A percentile compares a stretch with the other conserved stretches of the same genome.
Conservation (phyloP, 2,888 invertebrate species). For the Meteorus cinctellus region DNA sequence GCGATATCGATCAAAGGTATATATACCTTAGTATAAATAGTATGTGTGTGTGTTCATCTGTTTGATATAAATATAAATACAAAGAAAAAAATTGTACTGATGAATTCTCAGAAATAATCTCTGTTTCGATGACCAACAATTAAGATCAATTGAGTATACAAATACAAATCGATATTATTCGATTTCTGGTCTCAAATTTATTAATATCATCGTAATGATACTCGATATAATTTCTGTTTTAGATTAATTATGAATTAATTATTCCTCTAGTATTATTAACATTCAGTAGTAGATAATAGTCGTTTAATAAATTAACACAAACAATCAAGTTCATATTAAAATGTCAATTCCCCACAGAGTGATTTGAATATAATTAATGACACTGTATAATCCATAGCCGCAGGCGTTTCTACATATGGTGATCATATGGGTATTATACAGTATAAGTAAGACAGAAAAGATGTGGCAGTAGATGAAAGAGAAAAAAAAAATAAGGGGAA, state of each 20-base stretch:
- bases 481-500: too few relatives aligned
- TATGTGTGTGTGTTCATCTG: background rate
- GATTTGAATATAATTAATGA: slow-evolving; percentile 3
- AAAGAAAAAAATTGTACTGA: background rate
- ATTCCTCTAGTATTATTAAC: background rate
- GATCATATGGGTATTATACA: background rate
- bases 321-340: background rate
- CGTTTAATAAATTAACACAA: background rate
- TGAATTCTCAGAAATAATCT: background rate
- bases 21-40: background rate
- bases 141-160: background rate
- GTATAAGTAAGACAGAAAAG: too few relatives aligned
- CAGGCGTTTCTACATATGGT: background rate
- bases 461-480: too few relatives aligned
- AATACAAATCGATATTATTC: background rate
- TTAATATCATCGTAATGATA: background rate
- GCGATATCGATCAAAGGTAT: background rate
- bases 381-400: background rate
- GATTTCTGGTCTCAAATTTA: background rate
- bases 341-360: slow-evolving; percentile 5
- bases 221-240: background rate
- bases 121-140: background rate
- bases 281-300: background rate
- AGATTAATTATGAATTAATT: background rate
- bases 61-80: background rate